These are phyloP conservation scores for Bungarus multicinctus DNA, from an alignment of 2,113 vertebrate genomes.

Conservation along the genomic window DNA sequence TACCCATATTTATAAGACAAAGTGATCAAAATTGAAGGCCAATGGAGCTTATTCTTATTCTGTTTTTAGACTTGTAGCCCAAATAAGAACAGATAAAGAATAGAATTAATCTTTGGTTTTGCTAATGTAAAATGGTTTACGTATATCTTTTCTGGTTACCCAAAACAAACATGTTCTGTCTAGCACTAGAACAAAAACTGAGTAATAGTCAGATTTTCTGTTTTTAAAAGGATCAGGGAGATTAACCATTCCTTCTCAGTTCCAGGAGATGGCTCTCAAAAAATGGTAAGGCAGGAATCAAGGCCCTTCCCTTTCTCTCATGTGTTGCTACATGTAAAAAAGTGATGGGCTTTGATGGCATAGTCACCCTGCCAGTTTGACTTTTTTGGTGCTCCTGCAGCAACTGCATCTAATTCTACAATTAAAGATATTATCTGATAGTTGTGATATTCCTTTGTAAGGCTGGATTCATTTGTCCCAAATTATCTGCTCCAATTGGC, in stretches of 20 bases:
- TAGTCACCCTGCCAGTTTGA: neutral
- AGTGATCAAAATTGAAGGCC: neutral
- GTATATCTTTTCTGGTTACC: neutral
- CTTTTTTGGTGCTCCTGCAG: neutral
- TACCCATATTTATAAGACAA: neutral
- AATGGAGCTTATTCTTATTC: neutral
- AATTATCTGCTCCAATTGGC: neutral
- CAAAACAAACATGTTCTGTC: neutral
- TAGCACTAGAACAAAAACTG: neutral
- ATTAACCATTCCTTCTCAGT: neutral
- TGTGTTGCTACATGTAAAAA: neutral
- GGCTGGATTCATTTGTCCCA: neutral
- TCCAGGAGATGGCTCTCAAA: neutral
- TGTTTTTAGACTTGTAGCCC: neutral
- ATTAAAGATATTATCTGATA: neutral
- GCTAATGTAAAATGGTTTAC: neutral
- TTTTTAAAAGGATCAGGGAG: neutral
- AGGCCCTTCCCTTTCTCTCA: neutral
- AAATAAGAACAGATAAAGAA: neutral
- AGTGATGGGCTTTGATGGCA: neutral
- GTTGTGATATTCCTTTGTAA: neutral
- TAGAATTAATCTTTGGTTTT: neutral
- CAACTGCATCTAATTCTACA: neutral
- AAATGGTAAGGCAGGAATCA: neutral
- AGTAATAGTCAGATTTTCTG: neutral